A percentile compares a stretch with the other conserved stretches of the same genome.
Conservation (phyloP, 2,797 vertebrate species). For the Sorex maritimensis region DNA sequence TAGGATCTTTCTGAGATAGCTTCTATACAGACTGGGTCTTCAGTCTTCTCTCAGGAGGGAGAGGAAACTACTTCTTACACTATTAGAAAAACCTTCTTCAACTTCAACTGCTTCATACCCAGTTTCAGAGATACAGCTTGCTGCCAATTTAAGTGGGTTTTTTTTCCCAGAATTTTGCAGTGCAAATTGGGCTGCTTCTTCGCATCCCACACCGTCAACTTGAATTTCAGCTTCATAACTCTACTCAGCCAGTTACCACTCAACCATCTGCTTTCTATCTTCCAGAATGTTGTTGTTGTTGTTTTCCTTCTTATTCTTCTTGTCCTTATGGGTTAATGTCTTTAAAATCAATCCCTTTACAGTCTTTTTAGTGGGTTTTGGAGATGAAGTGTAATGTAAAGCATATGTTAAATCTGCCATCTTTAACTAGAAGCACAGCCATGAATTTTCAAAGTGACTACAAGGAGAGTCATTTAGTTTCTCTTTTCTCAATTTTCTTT, state of each 20-base stretch:
- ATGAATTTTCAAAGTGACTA: constrained; percentile 78
- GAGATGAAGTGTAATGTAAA: constrained; percentile 68
- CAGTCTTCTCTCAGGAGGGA: not conserved
- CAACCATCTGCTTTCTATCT: constrained; percentile 79
- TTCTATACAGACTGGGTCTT: not conserved
- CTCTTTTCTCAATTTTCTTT: constrained; percentile 65
- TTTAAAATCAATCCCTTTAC: constrained; percentile 79
- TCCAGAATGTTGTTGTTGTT: constrained; percentile 76
- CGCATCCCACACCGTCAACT: constrained; percentile 25
- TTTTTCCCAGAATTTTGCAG: not conserved
- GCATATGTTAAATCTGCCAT: constrained; percentile 78
- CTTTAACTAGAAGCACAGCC: constrained; percentile 75
- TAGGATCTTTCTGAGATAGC: not conserved
- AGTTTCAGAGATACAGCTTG: not conserved
- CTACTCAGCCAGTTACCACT: constrained; percentile 32
- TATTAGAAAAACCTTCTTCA: not conserved
- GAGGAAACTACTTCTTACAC: not conserved
- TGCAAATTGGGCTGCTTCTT: constrained; percentile 52
- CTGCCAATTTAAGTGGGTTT: not conserved
- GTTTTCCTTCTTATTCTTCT: constrained; percentile 74
- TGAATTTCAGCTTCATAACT: constrained; percentile 66
- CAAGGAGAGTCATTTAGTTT: constrained; percentile 62
- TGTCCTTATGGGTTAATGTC: constrained; percentile 72
- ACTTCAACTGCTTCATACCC: not conserved
- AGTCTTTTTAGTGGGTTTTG: constrained; percentile 77